A percentile compares a stretch with the other conserved stretches of the same genome.
These are phyloP conservation scores for Entomobrya multifasciata DNA, from an alignment of 2,888 invertebrate species.

Conservation along the genomic window DNA sequence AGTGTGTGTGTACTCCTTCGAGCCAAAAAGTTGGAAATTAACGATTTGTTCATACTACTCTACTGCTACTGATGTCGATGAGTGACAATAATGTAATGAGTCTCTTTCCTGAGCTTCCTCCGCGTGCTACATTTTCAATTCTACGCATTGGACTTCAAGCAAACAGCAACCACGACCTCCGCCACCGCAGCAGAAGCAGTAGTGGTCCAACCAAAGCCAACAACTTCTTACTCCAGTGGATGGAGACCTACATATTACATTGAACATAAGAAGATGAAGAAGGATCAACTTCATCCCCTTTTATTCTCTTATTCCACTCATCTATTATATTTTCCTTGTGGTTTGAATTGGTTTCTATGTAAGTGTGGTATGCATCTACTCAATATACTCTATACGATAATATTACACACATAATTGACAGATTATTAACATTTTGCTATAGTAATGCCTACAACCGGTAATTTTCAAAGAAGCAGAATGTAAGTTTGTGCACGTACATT, in stretches of 20 bases:
- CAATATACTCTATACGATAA: not conserved
- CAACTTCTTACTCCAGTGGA: not conserved
- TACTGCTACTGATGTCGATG: too few species aligned
- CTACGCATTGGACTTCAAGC: too few species aligned
- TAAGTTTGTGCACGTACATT: too few species aligned
- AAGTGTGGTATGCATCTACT: too few species aligned
- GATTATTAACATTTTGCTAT: conserved; percentile 1
- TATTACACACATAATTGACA: not conserved
- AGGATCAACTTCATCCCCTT: conserved; percentile 66
- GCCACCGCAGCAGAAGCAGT: not conserved
- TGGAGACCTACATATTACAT: too few species aligned
- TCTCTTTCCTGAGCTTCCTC: too few species aligned
- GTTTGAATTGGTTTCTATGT: not conserved
- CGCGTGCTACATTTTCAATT: too few species aligned
- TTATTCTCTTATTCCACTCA: conserved; percentile 47
- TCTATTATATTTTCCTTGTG: conserved; percentile 51
- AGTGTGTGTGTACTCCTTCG: conserved; percentile 36
- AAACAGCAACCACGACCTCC: not conserved
- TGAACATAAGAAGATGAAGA: conserved; percentile 21
- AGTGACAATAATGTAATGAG: conserved; percentile 76
- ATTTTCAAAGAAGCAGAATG: not conserved
- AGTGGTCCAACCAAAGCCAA: conserved; percentile 22
- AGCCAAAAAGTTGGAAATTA: conserved; percentile 69
- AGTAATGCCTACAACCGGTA: not conserved
- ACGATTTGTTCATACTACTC: conserved; percentile 71